Evolutionary conservation across 2,113 vertebrate species (phyloP).

Genomic region (Notarius quadriscutis): DNA sequence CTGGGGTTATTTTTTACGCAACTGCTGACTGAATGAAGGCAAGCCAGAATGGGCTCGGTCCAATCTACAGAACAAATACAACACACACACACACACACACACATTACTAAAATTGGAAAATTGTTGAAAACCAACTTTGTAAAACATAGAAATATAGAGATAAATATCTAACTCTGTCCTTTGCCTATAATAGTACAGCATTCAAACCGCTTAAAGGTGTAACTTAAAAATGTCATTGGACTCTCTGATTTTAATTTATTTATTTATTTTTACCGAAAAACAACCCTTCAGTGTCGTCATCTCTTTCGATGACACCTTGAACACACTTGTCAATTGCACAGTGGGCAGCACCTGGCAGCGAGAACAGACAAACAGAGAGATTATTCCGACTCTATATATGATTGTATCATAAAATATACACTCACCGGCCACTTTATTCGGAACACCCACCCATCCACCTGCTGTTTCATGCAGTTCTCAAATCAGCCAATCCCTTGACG

Average conservation of each 20-base stretch:
- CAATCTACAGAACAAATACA: slow-evolving; percentile 13
- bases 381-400: neutral
- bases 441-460: too few relatives aligned
- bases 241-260: neutral
- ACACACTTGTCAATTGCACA: slow-evolving; percentile 31
- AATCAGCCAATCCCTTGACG: too few relatives aligned
- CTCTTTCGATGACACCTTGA: neutral
- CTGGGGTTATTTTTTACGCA: slow-evolving; percentile 17
- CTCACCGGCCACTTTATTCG: too few relatives aligned
- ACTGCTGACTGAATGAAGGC: slow-evolving; percentile 11
- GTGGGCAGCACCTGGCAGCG: slow-evolving; percentile 26
- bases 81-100: neutral
- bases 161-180: neutral
- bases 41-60: neutral
- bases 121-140: too few relatives aligned
- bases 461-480: too few relatives aligned
- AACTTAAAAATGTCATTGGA: neutral
- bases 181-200: neutral
- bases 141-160: too few relatives aligned
- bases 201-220: neutral
- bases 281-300: neutral
- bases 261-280: slow-evolving; percentile 3
- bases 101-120: neutral
- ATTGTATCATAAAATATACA: neutral
- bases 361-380: neutral